These are phyloP conservation scores for Thymelicus sylvestris DNA, from an alignment of 2,888 invertebrate genomes.

Conservation along the genomic window DNA sequence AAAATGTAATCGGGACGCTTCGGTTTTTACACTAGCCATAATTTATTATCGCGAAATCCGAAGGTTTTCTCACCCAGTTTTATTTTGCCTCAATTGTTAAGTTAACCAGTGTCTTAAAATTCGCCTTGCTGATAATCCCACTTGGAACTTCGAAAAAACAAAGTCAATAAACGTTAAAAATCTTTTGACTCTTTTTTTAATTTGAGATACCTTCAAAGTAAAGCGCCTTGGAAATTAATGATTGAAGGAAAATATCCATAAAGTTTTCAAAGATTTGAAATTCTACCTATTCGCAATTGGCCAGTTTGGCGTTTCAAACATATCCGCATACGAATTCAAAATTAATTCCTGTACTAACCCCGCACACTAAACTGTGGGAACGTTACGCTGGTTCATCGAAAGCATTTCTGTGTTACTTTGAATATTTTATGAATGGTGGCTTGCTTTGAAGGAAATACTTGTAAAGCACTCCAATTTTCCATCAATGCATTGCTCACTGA, in stretches of 20 bases:
- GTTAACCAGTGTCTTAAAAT: background rate
- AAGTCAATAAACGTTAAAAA: background rate
- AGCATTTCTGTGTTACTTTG: constrained; percentile 61
- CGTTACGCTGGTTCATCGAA: constrained; percentile 40
- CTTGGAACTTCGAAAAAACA: background rate
- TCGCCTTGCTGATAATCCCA: background rate
- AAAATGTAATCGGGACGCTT: background rate
- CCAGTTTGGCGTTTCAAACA: background rate
- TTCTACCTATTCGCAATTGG: no score
- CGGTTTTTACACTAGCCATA: background rate
- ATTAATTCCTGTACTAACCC: constrained; percentile 31
- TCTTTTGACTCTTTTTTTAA: no score
- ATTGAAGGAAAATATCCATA: no score
- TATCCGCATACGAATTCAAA: background rate
- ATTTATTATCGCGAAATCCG: background rate
- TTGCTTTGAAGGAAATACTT: background rate
- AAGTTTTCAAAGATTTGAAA: no score
- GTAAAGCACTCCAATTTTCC: constrained; percentile 10
- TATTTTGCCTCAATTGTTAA: background rate
- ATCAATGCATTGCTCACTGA: constrained; percentile 3
- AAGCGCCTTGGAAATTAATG: no score
- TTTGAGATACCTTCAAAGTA: no score
- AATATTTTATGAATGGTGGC: constrained; percentile 60
- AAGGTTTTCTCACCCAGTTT: background rate
- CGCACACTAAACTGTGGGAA: constrained; percentile 23